Evolutionary conservation across 2,888 invertebrate species (phyloP), one percentile per base, ranked within the genome.

Genomic region (Myopa tessellatipennis): DNA sequence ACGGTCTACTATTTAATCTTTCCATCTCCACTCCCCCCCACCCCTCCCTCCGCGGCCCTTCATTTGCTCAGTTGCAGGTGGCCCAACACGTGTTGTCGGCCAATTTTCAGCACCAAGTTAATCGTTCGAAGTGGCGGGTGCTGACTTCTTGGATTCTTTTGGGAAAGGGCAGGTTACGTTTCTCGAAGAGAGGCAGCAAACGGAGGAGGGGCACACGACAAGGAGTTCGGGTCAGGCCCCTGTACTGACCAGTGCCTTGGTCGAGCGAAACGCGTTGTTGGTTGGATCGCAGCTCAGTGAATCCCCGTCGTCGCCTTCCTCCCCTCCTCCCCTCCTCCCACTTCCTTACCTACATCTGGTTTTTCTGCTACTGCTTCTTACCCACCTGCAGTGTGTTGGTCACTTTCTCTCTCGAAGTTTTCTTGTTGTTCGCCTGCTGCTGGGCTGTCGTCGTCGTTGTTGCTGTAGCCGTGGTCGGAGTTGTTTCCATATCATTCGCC

Each of bases 311-410:
- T 26, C 26, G 26, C 26, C 26, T 26, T 26, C 1, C 26, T 55
- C 5, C 55, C 12, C 16, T 0, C 38, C 6, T 2, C 10, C 0
- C 65, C 34, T 4, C 36, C 10, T 16, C 14, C n/a, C 34, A 58
- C 58, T 58, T 58, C 58, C 18, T n/a, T 16, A 18, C 16, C 45
- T n/a, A 68, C 67, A 16, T 4, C 40, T 10, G 3, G 4, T 3
- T 38, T 26, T 52, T 18, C 50, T 45, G 26, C 14, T 10, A 18
- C 52, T 50, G 3, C 52, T 26, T n/a, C 52, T 26, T 69, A 67
- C 60, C n/a, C 34, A 34, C 38, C 60, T 10, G 14, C 60, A 34
- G 34, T 58, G 60, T 26, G 8, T 72, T 72, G 72, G 72, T 72
- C 60, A 70, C 70, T 70, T 70, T 55, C 55, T 55, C 36, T 26